phyloP scores from a whole-genome alignment of 1,140 invertebrate species.

The Maniola jurtina region DNA sequence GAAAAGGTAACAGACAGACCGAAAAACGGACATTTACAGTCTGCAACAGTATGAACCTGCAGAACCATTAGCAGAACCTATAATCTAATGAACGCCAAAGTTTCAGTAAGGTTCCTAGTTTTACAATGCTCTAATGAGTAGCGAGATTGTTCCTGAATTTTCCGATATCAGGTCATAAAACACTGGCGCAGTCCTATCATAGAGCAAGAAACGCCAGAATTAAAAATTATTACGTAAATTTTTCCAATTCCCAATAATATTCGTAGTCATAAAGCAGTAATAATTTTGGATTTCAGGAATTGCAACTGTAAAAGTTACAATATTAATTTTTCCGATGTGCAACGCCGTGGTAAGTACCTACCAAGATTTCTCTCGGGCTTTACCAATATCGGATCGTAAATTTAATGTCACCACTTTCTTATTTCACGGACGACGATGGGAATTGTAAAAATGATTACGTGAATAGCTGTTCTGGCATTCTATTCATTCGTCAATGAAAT shows the following conservation, averaged over 20 bases:
- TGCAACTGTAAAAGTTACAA: neutral
- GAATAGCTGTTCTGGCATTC: too few relatives aligned
- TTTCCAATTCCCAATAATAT: neutral
- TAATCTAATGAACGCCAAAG: too few relatives aligned
- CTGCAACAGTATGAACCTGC: too few relatives aligned
- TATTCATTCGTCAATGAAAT: too few relatives aligned
- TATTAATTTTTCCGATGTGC: neutral
- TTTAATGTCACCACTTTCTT: neutral
- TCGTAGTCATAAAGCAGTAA: constrained; percentile 5
- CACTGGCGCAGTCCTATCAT: neutral
- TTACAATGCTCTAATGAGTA: neutral
- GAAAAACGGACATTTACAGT: too few relatives aligned
- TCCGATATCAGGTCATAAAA: constrained; percentile 5
- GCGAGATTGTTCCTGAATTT: neutral
- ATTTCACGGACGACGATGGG: too few relatives aligned
- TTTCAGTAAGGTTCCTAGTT: neutral
- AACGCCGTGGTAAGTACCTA: neutral
- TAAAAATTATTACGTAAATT: constrained; percentile 6
- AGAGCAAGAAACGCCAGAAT: neutral
- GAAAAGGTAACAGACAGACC: too few relatives aligned
- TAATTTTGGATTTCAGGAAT: constrained; percentile 1
- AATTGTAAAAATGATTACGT: too few relatives aligned
- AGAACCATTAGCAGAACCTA: too few relatives aligned
- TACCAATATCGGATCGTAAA: neutral
- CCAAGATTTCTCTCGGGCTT: neutral